Conservation (phyloP, 2,888 invertebrate species). For the Drosophila aldrichi region DNA sequence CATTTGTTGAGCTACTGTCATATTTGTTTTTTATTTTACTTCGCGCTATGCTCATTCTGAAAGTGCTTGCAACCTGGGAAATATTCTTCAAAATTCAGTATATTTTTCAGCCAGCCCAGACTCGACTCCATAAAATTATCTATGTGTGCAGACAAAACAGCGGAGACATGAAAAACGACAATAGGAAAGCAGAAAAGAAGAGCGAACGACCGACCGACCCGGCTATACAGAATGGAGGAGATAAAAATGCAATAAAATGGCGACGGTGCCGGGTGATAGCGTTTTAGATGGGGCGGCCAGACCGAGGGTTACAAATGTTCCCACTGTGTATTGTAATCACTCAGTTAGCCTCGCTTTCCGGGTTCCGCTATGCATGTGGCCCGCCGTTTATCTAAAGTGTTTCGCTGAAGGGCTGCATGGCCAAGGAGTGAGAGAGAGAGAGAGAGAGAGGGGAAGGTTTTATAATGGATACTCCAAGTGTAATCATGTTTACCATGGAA, state of each 20-base stretch:
- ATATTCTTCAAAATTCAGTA: slow-evolving; percentile 13
- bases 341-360: slow-evolving; percentile 47
- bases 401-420: slow-evolving; percentile 38
- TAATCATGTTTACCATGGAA: neutral
- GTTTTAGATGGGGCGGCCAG: slow-evolving; percentile 7
- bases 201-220: slow-evolving; percentile 11
- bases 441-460: neutral
- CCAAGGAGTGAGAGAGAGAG: too few relatives aligned
- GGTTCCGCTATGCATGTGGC: slow-evolving; percentile 26
- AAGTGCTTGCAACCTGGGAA: slow-evolving; percentile 4
- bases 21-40: slow-evolving; percentile 7
- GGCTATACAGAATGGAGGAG: slow-evolving; percentile 14
- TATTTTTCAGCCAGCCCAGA: slow-evolving; percentile 14
- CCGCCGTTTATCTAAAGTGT: slow-evolving; percentile 45
- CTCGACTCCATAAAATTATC: slow-evolving; percentile 38
- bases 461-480: slow-evolving; percentile 9
- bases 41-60: slow-evolving; percentile 1
- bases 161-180: slow-evolving; percentile 32
- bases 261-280: slow-evolving; percentile 25
- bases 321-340: slow-evolving; percentile 66
- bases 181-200: slow-evolving; percentile 17
- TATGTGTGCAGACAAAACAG: slow-evolving; percentile 34
- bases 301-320: slow-evolving; percentile 51
- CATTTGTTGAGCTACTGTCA: neutral
- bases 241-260: slow-evolving; percentile 66